phyloP scores from a whole-genome alignment of 2,888 invertebrate species.

The Halocaridina rubra region DNA sequence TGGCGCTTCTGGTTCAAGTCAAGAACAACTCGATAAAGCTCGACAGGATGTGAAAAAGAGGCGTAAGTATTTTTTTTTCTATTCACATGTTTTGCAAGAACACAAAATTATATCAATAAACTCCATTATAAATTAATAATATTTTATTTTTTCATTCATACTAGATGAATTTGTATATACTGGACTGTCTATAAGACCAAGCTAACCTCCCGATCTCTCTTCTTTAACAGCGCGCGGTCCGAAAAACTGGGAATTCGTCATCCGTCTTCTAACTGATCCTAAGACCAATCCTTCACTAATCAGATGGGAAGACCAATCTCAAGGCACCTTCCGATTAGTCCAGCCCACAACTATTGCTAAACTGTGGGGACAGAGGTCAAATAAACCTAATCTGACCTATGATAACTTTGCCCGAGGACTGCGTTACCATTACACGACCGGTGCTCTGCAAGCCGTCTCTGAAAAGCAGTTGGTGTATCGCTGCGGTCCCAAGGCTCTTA shows the following conservation, averaged over 20 bases:
- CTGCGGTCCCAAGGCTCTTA: conserved; percentile 41
- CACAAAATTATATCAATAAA: background rate
- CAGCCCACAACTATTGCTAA: background rate
- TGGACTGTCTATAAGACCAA: too few species aligned
- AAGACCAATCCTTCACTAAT: conserved; percentile 3
- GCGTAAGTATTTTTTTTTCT: background rate
- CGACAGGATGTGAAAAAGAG: background rate
- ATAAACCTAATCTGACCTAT: background rate
- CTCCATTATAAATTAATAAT: too few species aligned
- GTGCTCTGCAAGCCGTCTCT: conserved; percentile 27
- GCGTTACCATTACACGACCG: conserved; percentile 45
- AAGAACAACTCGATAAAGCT: background rate
- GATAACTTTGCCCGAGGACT: conserved; percentile 22
- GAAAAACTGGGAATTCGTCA: conserved; percentile 31
- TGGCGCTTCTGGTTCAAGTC: background rate
- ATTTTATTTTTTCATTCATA: background rate
- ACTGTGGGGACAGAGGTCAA: background rate
- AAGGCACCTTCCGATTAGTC: conserved; percentile 4
- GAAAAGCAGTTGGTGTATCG: conserved; percentile 42
- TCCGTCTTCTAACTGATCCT: background rate
- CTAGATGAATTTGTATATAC: too few species aligned
- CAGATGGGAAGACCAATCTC: conserved; percentile 1
- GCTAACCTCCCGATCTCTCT: background rate
- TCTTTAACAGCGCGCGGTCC: background rate
- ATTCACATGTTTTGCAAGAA: background rate